Evolutionary conservation across 2,797 vertebrate species (phyloP).

Genomic region (Muscicapa striata): DNA sequence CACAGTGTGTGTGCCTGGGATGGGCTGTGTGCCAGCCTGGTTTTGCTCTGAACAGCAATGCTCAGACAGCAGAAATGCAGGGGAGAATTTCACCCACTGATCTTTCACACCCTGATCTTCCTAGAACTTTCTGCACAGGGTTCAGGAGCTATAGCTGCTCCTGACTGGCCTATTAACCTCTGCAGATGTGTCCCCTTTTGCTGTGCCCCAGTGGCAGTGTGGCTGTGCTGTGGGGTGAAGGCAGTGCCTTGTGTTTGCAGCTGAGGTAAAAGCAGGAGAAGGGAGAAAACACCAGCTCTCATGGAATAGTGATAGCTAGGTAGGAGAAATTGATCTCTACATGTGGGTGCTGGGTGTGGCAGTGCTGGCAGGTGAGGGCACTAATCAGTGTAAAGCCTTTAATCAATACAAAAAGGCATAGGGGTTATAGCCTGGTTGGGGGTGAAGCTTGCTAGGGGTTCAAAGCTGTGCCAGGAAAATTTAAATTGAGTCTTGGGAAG

Average conservation of each 20-base stretch:
- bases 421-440: not conserved
- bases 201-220: fast-evolving
- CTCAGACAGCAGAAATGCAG: not conserved
- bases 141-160: not conserved
- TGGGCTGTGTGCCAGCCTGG: not conserved
- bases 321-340: not conserved
- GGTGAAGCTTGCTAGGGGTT: not conserved
- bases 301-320: not conserved
- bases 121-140: not conserved
- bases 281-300: not conserved
- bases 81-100: not conserved
- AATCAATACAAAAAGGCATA: not conserved
- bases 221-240: not conserved
- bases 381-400: not conserved
- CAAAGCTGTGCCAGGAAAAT: not conserved
- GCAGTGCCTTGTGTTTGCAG: not conserved
- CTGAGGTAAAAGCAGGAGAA: not conserved
- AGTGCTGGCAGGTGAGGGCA: not conserved
- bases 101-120: not conserved
- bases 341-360: not conserved
- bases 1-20: fast-evolving
- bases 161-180: not conserved
- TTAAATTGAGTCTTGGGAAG: not conserved
- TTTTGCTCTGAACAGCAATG: not conserved
- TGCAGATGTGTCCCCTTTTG: not conserved